A percentile compares a stretch with the other conserved stretches of the same genome.
These are phyloP conservation scores for Ganaspis brasiliensis DNA, from an alignment of 2,888 invertebrate genomes.

Conservation along the genomic window DNA sequence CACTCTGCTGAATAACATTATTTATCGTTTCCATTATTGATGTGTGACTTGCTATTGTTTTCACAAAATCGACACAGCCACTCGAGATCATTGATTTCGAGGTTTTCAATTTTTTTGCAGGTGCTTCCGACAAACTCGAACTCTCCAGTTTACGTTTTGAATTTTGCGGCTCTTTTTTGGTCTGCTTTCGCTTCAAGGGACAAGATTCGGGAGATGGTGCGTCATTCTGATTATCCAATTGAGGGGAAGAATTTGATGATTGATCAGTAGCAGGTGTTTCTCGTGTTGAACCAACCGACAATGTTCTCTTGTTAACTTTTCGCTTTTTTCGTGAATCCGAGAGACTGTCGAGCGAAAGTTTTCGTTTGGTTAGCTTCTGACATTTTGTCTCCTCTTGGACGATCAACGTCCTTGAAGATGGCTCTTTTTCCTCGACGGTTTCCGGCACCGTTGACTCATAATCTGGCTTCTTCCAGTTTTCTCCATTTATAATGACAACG, in stretches of 20 bases:
- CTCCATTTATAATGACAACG: constrained; percentile 82
- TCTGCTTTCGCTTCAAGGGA: constrained; percentile 47
- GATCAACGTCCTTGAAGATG: constrained; percentile 16
- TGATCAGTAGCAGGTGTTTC: constrained; percentile 56
- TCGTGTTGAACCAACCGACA: constrained; percentile 74
- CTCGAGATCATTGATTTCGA: constrained; percentile 73
- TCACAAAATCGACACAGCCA: constrained; percentile 60
- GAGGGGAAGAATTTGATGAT: constrained; percentile 38
- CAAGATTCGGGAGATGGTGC: constrained; percentile 36
- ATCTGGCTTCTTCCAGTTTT: constrained; percentile 77
- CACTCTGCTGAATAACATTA: constrained; percentile 75
- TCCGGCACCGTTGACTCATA: constrained; percentile 77
- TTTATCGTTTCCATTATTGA: constrained; percentile 79
- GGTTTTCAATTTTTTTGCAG: constrained; percentile 72
- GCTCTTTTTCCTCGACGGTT: constrained; percentile 64
- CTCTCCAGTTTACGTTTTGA: constrained; percentile 70
- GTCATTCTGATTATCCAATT: constrained; percentile 39
- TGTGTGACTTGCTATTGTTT: constrained; percentile 68
- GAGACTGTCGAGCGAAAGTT: constrained; percentile 80
- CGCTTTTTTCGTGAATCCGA: constrained; percentile 67
- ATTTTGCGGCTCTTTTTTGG: constrained; percentile 58
- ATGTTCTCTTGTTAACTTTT: constrained; percentile 78
- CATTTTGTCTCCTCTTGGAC: constrained; percentile 79
- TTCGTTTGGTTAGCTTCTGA: constrained; percentile 82
- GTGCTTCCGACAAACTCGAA: constrained; percentile 64